Percentiles rank a stretch among this genome's conserved stretches.
These are phyloP conservation scores for Lepidurus apus DNA, from an alignment of 1,140 invertebrate species.

Conservation along the genomic window DNA sequence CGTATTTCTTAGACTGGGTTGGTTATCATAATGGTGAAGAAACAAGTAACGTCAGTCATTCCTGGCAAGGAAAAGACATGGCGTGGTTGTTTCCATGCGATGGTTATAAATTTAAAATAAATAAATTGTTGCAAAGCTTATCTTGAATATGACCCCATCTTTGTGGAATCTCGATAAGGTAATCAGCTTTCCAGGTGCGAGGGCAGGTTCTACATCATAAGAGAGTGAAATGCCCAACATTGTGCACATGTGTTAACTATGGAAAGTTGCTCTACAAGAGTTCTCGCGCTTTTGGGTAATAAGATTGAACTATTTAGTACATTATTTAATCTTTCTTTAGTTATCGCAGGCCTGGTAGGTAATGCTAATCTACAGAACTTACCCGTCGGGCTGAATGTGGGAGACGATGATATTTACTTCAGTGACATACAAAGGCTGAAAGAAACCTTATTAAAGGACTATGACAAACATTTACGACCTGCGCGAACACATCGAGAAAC, in stretches of 20 bases:
- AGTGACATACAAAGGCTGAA: constrained; percentile 27
- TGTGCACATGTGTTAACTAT: neutral
- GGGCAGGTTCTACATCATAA: neutral
- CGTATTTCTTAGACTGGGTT: neutral
- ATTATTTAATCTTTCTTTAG: neutral
- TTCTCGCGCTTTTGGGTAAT: constrained; percentile 37
- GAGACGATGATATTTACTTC: constrained; percentile 14
- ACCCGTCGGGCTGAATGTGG: neutral
- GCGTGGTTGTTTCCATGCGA: neutral
- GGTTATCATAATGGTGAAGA: neutral
- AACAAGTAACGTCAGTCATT: neutral
- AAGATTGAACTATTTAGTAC: constrained; percentile 47
- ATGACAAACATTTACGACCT: constrained; percentile 29
- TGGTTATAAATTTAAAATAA: neutral
- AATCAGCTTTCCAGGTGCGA: neutral
- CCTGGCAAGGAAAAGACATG: no score
- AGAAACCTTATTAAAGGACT: constrained; percentile 9
- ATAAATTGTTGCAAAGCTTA: neutral
- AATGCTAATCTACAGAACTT: neutral
- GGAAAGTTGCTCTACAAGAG: neutral
- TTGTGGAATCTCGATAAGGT: neutral
- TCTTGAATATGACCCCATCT: neutral
- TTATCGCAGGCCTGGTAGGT: neutral
- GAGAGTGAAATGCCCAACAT: no score
- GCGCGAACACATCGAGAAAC: constrained; percentile 10